These are phyloP conservation scores for Dallia pectoralis DNA, from an alignment of 2,797 vertebrate species.

Conservation along the genomic window DNA sequence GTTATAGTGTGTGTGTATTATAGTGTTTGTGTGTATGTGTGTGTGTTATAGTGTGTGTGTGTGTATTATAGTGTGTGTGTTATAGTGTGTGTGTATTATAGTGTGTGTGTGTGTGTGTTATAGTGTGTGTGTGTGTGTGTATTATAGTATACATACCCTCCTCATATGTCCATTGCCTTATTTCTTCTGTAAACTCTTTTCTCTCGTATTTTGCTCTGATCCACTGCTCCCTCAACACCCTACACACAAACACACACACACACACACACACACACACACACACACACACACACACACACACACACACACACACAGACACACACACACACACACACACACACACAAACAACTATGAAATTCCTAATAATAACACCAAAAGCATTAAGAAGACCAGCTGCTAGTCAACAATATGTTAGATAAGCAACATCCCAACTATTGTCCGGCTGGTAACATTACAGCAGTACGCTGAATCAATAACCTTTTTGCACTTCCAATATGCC, in stretches of 20 bases:
- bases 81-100: background rate
- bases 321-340: conserved; percentile 8
- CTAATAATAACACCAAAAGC: too few relatives aligned
- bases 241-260: conserved; percentile 40
- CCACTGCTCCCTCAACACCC: conserved; percentile 88
- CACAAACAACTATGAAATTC: too few relatives aligned
- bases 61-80: background rate
- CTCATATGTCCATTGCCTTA: conserved; percentile 68
- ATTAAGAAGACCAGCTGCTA: too few relatives aligned
- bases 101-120: background rate
- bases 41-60: background rate
- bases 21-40: background rate
- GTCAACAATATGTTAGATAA: too few relatives aligned
- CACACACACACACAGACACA: conserved; percentile 33
- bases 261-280: conserved; percentile 16
- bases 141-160: conserved; percentile 64
- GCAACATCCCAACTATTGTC: too few relatives aligned
- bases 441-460: too few relatives aligned
- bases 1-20: background rate
- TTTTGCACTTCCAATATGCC: too few relatives aligned
- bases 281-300: conserved; percentile 18
- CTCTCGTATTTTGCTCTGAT: conserved; percentile 88
- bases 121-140: background rate
- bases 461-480: too few relatives aligned
- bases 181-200: conserved; percentile 76